phyloP scores from a whole-genome alignment of 2,888 invertebrate species.

The Tridacna gigas region DNA sequence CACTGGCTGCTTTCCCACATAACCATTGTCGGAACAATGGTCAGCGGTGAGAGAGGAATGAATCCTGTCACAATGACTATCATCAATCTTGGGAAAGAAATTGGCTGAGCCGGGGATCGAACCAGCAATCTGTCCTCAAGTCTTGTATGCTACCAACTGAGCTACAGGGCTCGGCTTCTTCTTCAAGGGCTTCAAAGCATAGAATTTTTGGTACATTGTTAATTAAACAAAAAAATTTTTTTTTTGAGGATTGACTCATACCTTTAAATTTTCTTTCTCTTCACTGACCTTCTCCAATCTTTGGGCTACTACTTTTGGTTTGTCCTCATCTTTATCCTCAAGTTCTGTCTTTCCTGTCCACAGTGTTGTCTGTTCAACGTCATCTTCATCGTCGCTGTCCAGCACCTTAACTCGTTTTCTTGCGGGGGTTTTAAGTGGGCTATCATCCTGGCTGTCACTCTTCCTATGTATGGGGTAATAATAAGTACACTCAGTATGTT shows the following conservation, averaged over 20 bases:
- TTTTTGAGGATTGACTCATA: neutral
- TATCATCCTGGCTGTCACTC: conserved; percentile 60
- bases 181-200: no score
- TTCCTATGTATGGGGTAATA: neutral
- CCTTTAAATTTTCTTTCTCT: conserved; percentile 38
- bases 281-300: conserved; percentile 57
- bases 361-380: conserved; percentile 15
- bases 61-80: no score
- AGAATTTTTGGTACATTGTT: no score
- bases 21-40: no score
- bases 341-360: neutral
- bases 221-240: no score
- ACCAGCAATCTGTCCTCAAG: no score
- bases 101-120: no score
- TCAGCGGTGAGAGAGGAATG: no score
- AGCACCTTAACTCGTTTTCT: conserved; percentile 70
- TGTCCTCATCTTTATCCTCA: neutral
- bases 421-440: conserved; percentile 70
- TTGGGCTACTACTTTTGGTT: conserved; percentile 30
- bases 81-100: no score
- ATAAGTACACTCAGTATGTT: neutral
- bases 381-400: conserved; percentile 77
- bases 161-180: no score
- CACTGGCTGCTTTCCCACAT: no score
- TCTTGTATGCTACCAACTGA: no score